phyloP scores from a whole-genome alignment of 2,888 invertebrate genomes.

The Folsomia manolachei region DNA sequence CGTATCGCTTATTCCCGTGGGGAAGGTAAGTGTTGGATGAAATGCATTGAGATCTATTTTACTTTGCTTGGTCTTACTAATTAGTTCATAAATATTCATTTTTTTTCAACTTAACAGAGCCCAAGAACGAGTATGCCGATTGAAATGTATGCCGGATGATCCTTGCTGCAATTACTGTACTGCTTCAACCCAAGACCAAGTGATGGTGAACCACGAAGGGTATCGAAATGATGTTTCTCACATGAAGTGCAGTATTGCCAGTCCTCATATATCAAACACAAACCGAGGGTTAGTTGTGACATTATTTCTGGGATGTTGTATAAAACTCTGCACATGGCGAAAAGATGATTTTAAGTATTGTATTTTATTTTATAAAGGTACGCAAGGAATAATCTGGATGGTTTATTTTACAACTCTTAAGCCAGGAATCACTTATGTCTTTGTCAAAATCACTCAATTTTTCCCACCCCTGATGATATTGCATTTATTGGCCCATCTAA shows the following conservation, averaged over 20 bases:
- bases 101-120: no score
- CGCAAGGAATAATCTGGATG: constrained; percentile 27
- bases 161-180: constrained; percentile 31
- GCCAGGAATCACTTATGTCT: no score
- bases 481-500: no score
- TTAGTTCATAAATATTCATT: no score
- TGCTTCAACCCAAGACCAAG: constrained; percentile 29
- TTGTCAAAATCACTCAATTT: no score
- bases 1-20: constrained; percentile 47
- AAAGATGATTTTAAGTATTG: no score
- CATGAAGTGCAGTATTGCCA: constrained; percentile 34
- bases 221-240: constrained; percentile 44
- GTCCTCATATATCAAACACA: constrained; percentile 47
- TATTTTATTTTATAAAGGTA: no score
- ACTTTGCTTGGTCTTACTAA: no score
- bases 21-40: constrained; percentile 39
- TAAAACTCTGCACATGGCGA: no score
- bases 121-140: constrained; percentile 40
- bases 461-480: no score
- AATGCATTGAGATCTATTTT: no score
- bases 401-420: constrained; percentile 42
- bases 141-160: constrained; percentile 43
- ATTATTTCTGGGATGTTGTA: no score
- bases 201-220: constrained; percentile 42
- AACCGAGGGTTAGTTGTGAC: constrained; percentile 43